Evolutionary conservation across 1,140 invertebrate genomes (phyloP), one percentile per base, ranked within the genome.

Genomic region (Pseudomyrmex sp.): DNA sequence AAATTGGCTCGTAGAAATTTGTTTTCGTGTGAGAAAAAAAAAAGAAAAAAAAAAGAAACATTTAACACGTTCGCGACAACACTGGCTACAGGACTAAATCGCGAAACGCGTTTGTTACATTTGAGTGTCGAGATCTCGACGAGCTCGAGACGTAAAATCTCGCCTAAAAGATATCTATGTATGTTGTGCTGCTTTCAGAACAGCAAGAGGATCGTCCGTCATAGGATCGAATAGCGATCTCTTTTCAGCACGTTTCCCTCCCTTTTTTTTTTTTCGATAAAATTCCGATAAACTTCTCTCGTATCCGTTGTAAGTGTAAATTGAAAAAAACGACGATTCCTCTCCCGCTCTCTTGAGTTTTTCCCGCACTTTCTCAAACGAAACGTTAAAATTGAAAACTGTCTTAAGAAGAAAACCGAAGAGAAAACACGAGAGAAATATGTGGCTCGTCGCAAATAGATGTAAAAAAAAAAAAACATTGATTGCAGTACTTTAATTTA

Each of bases 81-180:
- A 35, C 35, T 5, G 35, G 35, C 35, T 35, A 35, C 35, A 35
- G 35, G 5, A 35, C 35, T 35, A 35, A 35, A 35, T 35, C 35
- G 35, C 35, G 35, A 35, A 35, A 56, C 48, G 15, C 5, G 48
- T 15, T 68, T 15, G 48, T 52, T 7, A 35, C 35, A 35, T 35
- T 35, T 5, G 44, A 26, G 20, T 23, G 18, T 70, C 44, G n/a
- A 59, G 54, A 48, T 79, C 65, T 70, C 20, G 76, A 59, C 50
- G 50, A 26, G 63, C 12, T 68, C 50, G 63, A 46, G 3, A 20
- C n/a, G 26, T 59, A 50, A 72, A 50, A 70, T 59, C 54, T 48
- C 61, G 74, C 61, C 61, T 76, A 66, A 65, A 62, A 35, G 5
- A 35, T 56, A 66, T n/a, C 44, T 48, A 61, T 35, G 35, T 35